Evolutionary conservation across 2,888 invertebrate species (phyloP), one percentile per base, ranked within the genome.

Genomic region (Alcis repandata): DNA sequence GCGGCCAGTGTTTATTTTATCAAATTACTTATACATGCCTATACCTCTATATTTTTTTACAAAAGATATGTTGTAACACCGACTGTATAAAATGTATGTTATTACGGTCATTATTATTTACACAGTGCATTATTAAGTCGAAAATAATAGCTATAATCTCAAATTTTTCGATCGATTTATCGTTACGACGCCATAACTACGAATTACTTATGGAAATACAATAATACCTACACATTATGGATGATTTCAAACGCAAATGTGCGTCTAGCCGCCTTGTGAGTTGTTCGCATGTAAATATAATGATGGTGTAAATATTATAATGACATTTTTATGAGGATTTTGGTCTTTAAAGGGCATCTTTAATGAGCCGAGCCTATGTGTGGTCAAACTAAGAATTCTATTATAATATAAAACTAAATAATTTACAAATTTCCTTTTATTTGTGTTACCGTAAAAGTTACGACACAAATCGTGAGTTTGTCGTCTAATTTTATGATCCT

Each of bases 121-220:
- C 59, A 53, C 70, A 72, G 70, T 69, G 63, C 63, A 58, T 67
- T 72, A 76, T 78, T 76, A 72, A 69, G 63, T 71, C 57, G 59
- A 72, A 66, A 70, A 71, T 71, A 75, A 71, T 63, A 60, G 66
- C 64, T 59, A 63, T 75, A 71, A 71, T 75, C 73, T 79, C 71
- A 73, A 71, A 71, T 75, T 76, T 65, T 65, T 52, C 68, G 61
- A 63, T 64, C 65, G 71, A 77, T 74, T 72, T 79, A 81, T 80
- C 74, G 61, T 63, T 75, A 77, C 76, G 32, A 70, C 70, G 70
- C 59, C 67, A 69, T 69, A 78, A 77, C 20, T 45, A 46, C 62
- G 66, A 76, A 69, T 76, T 51, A 62, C 32, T 76, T 80, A 83
- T 79, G 80, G 69, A 72, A 82, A 83, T 80, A 9, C 45, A 51